These are phyloP conservation scores for Tipula unca DNA, from an alignment of 2,888 invertebrate genomes.

Conservation along the genomic window DNA sequence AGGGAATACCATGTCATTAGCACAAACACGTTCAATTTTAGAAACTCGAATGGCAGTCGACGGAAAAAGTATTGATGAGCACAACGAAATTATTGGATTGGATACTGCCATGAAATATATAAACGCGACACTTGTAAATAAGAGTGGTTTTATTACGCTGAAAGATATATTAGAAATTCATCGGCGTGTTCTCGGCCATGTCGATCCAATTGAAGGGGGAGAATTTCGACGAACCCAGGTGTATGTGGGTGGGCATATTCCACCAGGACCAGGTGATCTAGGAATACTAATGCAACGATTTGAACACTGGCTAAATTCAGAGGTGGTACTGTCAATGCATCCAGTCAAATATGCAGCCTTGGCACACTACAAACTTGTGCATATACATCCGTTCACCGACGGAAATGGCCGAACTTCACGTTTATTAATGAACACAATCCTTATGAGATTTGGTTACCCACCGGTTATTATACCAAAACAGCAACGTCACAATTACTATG, in stretches of 20 bases:
- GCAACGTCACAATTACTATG: slow-evolving; percentile 74
- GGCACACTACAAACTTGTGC: slow-evolving; percentile 93
- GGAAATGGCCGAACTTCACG: slow-evolving; percentile 95
- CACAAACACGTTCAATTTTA: slow-evolving; percentile 82
- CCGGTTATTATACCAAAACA: slow-evolving; percentile 91
- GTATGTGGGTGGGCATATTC: slow-evolving; percentile 90
- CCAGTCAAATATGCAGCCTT: slow-evolving; percentile 89
- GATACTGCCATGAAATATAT: slow-evolving; percentile 94
- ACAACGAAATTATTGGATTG: slow-evolving; percentile 91
- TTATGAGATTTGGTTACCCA: slow-evolving; percentile 93
- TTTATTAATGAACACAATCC: slow-evolving; percentile 88
- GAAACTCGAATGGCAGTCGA: slow-evolving; percentile 82
- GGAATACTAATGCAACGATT: slow-evolving; percentile 77
- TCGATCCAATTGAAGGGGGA: slow-evolving; percentile 88
- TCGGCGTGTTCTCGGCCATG: slow-evolving; percentile 84
- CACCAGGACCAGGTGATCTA: slow-evolving; percentile 79
- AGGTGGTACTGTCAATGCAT: slow-evolving; percentile 75
- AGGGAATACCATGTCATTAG: slow-evolving; percentile 92
- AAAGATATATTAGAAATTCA: slow-evolving; percentile 90
- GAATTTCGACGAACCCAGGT: slow-evolving; percentile 82
- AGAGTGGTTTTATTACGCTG: slow-evolving; percentile 56
- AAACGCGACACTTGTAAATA: slow-evolving; percentile 66
- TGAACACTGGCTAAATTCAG: slow-evolving; percentile 87
- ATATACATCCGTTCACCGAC: slow-evolving; percentile 94
- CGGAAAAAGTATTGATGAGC: slow-evolving; percentile 90